Evolutionary conservation across 1,140 invertebrate species (phyloP).

Genomic region (Temnothorax longispinosus): DNA sequence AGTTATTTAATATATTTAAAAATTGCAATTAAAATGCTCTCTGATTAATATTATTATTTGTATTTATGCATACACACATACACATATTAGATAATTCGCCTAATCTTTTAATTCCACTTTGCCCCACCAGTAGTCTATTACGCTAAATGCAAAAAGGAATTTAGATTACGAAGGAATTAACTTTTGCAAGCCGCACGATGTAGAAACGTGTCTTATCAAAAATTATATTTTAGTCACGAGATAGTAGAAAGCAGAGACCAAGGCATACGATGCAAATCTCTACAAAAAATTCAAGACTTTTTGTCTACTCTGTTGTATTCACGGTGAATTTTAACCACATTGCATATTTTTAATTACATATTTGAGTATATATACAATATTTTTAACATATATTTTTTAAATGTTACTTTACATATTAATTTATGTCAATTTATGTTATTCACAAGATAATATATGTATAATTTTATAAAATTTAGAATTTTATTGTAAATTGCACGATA

Average conservation of each 20-base stretch:
- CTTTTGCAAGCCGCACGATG: background rate
- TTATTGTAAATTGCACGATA: background rate
- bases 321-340: background rate
- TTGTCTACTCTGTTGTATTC: background rate
- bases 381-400: background rate
- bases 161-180: slow-evolving; percentile 21
- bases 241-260: background rate
- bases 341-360: slow-evolving; percentile 26
- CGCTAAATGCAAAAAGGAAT: background rate
- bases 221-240: slow-evolving; percentile 1
- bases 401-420: background rate
- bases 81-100: background rate
- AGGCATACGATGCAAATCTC: background rate
- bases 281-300: background rate
- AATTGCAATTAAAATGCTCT: background rate
- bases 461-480: background rate
- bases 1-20: background rate
- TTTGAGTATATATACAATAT: background rate
- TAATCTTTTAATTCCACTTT: background rate
- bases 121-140: background rate
- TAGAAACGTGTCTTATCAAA: slow-evolving; percentile 5
- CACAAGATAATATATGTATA: background rate
- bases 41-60: background rate
- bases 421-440: background rate
- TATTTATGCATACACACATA: background rate